phyloP scores from a whole-genome alignment of 2,113 vertebrate species.

The Symphodus melops region DNA sequence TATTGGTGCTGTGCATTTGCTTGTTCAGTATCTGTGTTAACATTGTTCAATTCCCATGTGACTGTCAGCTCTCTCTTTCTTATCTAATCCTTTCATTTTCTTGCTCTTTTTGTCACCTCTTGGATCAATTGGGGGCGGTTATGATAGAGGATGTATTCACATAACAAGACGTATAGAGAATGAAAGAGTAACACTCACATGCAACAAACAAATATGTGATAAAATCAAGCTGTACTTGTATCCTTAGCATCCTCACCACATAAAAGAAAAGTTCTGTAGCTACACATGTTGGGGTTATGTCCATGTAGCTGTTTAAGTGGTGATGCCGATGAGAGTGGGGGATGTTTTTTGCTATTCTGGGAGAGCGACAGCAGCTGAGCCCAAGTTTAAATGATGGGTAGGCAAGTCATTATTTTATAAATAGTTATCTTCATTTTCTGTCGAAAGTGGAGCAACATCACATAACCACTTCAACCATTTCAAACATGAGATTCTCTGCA shows the following conservation, averaged over 20 bases:
- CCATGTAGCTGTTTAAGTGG: conserved; percentile 49
- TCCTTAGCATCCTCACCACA: neutral
- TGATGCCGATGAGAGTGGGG: conserved; percentile 51
- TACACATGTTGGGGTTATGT: neutral
- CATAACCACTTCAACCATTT: conserved; percentile 42
- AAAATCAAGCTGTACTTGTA: neutral
- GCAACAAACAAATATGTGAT: neutral
- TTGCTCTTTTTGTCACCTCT: neutral
- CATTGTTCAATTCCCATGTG: neutral
- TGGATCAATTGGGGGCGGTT: neutral
- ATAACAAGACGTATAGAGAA: neutral
- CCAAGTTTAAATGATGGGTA: conserved; percentile 16
- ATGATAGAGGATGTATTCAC: neutral
- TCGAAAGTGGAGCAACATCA: conserved; percentile 67
- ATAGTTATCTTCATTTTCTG: conserved; percentile 54
- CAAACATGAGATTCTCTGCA: conserved; percentile 59
- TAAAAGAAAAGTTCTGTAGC: neutral
- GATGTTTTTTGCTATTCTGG: conserved; percentile 37
- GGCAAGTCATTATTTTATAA: conserved; percentile 64
- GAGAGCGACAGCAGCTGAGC: conserved; percentile 14
- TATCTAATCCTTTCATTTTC: neutral
- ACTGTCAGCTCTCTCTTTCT: neutral
- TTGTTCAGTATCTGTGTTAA: neutral
- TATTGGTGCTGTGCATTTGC: neutral
- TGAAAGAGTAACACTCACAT: neutral